phyloP scores from a whole-genome alignment of 2,797 vertebrate species.

The Erpetoichthys calabaricus region DNA sequence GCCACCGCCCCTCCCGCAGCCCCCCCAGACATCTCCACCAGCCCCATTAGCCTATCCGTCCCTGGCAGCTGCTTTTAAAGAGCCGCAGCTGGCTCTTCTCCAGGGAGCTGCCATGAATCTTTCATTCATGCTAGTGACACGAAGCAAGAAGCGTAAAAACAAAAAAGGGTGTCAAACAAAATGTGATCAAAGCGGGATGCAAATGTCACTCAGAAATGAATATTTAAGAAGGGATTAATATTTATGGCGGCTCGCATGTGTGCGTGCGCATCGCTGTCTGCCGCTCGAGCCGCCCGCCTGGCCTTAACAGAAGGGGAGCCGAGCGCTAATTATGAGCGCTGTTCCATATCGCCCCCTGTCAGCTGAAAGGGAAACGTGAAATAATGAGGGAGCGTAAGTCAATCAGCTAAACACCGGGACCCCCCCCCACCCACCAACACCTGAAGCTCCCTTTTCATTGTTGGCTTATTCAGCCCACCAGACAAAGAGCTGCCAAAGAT shows the following conservation, averaged over 20 bases:
- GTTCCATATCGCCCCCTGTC: neutral
- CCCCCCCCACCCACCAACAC: no score
- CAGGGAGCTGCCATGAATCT: constrained; percentile 26
- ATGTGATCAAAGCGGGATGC: constrained; percentile 28
- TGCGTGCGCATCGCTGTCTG: constrained; percentile 7
- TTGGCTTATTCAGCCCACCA: no score
- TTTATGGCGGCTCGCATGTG: constrained; percentile 22
- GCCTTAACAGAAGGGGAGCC: constrained; percentile 3
- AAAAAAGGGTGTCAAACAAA: constrained; percentile 22
- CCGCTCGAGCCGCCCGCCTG: constrained; percentile 7
- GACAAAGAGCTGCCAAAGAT: no score
- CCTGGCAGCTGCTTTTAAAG: no score
- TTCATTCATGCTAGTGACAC: constrained; percentile 24
- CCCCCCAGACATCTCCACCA: no score
- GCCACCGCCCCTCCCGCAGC: no score
- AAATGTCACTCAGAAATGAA: constrained; percentile 25
- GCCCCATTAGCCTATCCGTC: no score
- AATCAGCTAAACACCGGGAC: no score
- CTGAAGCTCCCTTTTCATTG: no score
- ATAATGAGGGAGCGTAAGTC: no score
- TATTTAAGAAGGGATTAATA: constrained; percentile 30
- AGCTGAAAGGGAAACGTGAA: no score
- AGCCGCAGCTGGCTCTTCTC: constrained; percentile 7
- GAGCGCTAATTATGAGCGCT: neutral
- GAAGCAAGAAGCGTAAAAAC: constrained; percentile 20